Evolutionary conservation across 2,797 vertebrate genomes (phyloP), one percentile per base, ranked within the genome.

Genomic region (Galago senegalensis): DNA sequence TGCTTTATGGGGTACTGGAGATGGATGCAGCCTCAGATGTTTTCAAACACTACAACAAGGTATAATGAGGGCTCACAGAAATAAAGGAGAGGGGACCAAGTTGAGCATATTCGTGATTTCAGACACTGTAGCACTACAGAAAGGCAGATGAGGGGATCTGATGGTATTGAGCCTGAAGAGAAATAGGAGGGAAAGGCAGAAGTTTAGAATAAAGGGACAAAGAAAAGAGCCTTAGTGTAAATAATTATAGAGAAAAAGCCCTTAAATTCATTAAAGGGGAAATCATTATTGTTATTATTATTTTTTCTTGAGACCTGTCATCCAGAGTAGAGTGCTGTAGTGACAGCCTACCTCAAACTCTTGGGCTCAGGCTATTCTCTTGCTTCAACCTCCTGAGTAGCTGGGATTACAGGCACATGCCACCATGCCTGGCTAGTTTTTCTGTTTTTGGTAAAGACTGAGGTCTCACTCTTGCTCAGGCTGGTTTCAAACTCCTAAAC

Each of bases 21-120:
- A 98, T 99, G 87, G 97, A 97, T 0, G 98, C 99, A 0, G 99
- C 99, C 87, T 99, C 99, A 0, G 99, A 99, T 0, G 93, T 99
- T 97, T 99, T 99, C 98, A 99, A 99, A 97, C 98, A 99, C 97
- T 99, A 99, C 95, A 98, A 94, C 97, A 99, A 99, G 99, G 99
- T 99, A 67, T 18, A 72, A 12, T 31, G 63, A 67, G 8, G 10
- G 5, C 16, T 11, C 27, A 5, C 2, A 31, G 8, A 77, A 75
- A 31, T 25, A 31, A n/a, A 17, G 25, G 20, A 12, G 18, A 23
- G 34, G 56, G 12, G 25, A 3, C 13, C 85, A 61, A 53, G 31
- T 31, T 13, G 31, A 61, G 21, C 10, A 56, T 2, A 61, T 49
- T 16, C 25, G 5, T 9, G 43, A 40, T 65, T 69, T 89, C 63